phyloP scores from a whole-genome alignment of 1,140 invertebrate species.

The Eumeta japonica region DNA sequence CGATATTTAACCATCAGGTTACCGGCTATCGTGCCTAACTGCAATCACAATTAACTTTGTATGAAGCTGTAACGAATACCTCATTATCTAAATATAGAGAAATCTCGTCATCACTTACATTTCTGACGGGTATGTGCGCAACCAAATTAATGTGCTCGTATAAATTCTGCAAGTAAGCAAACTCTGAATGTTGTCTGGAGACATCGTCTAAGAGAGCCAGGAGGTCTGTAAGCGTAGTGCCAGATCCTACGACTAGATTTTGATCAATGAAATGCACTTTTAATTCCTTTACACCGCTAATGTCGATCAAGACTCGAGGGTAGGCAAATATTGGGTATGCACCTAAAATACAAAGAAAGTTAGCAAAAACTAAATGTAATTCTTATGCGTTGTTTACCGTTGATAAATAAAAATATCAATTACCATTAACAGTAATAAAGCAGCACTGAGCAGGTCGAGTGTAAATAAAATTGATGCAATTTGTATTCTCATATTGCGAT shows the following conservation, averaged over 20 bases:
- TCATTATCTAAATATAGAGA: no score
- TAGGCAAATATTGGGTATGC: constrained; percentile 25
- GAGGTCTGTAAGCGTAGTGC: constrained; percentile 57
- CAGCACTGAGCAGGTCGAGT: no score
- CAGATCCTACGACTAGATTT: constrained; percentile 56
- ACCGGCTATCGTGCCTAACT: constrained; percentile 71
- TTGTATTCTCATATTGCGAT: no score
- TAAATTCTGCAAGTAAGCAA: constrained; percentile 37
- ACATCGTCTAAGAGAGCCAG: constrained; percentile 58
- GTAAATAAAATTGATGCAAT: no score
- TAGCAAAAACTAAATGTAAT: background rate
- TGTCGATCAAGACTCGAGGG: constrained; percentile 64
- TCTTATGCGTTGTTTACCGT: no score
- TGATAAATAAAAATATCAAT: no score
- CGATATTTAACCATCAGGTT: constrained; percentile 77
- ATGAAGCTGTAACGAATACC: no score
- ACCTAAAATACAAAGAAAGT: constrained; percentile 26
- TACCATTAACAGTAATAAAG: no score
- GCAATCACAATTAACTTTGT: constrained; percentile 17
- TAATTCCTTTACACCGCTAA: constrained; percentile 66
- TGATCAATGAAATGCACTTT: constrained; percentile 48
- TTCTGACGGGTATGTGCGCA: constrained; percentile 65
- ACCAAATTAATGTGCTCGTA: constrained; percentile 60
- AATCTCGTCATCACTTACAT: constrained; percentile 52
- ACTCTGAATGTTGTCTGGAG: constrained; percentile 18